Conservation (phyloP, 2,797 vertebrate species). For the Eulemur coronatus region DNA sequence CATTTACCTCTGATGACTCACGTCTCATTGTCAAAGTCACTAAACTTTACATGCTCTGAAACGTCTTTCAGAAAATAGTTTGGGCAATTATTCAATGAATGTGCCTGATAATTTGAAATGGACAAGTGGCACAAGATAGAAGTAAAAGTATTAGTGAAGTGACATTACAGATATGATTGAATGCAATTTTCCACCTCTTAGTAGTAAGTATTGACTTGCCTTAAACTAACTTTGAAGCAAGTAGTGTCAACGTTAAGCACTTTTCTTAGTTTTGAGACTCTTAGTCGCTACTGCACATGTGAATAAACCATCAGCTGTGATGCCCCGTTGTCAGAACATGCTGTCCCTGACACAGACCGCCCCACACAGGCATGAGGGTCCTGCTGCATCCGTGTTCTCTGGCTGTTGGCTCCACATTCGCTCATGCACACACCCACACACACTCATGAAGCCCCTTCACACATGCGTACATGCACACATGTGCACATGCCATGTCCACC, state of each 20-base stretch:
- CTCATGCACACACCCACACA: not conserved
- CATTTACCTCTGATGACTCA: slow-evolving; percentile 4
- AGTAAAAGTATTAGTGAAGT: not conserved
- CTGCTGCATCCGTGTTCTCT: not conserved
- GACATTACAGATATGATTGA: not conserved
- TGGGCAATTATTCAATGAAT: not conserved
- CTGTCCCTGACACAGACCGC: not conserved
- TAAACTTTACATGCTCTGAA: not conserved
- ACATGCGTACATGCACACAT: not conserved
- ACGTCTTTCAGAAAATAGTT: not conserved
- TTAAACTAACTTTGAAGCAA: slow-evolving; percentile 7
- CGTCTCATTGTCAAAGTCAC: not conserved
- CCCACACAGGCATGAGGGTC: not conserved
- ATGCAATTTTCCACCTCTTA: not conserved
- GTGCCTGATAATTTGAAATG: not conserved
- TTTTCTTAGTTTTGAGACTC: not conserved
- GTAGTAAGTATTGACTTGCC: not conserved
- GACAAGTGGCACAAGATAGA: not conserved
- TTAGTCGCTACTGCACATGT: too few relatives aligned
- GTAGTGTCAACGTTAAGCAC: not conserved
- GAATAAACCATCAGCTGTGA: not conserved
- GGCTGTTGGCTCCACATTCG: not conserved
- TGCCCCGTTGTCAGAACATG: fast-evolving
- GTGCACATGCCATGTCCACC: not conserved
- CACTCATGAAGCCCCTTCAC: not conserved